Evolutionary conservation across 2,113 vertebrate genomes (phyloP).

Genomic region (Mystacornis crossleyi): DNA sequence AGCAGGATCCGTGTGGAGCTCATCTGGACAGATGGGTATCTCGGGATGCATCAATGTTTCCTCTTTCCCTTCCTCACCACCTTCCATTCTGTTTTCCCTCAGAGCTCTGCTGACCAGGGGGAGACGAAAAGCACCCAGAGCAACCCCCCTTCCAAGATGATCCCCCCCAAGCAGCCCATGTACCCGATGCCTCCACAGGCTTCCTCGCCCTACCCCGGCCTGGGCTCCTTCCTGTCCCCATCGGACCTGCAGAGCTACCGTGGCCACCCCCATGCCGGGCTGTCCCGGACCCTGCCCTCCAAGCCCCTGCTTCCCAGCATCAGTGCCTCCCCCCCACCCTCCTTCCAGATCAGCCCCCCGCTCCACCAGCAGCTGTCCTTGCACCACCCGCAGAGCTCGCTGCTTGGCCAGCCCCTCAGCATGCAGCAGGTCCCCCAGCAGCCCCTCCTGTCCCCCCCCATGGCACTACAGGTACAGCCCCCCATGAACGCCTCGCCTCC

Average conservation of each 20-base stretch:
- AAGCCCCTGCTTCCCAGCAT: conserved; percentile 94
- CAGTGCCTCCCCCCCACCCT: conserved; percentile 91
- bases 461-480: conserved; percentile 95
- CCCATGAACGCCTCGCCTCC: conserved; percentile 89
- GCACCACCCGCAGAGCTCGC: conserved; percentile 87
- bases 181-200: conserved; percentile 90
- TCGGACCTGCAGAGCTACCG: conserved; percentile 93
- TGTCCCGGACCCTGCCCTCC: conserved; percentile 88
- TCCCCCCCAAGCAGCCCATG: conserved; percentile 88
- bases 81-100: not conserved
- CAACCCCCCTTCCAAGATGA: conserved; percentile 90
- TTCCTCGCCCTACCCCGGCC: conserved; percentile 88
- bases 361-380: conserved; percentile 96
- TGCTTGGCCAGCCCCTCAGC: conserved; percentile 93
- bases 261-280: conserved; percentile 85
- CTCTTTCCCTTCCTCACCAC: not conserved
- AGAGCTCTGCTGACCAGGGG: conserved; percentile 91
- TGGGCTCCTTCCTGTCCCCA: conserved; percentile 90
- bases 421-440: conserved; percentile 96
- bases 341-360: conserved; percentile 95
- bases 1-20: accelerated
- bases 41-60: accelerated
- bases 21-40: accelerated
- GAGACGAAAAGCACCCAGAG: conserved; percentile 87
- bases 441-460: conserved; percentile 92